Percentiles rank a stretch among this genome's conserved stretches.
These are phyloP conservation scores for Eupithecia dodoneata DNA, from an alignment of 2,888 invertebrate species.

Conservation along the genomic window DNA sequence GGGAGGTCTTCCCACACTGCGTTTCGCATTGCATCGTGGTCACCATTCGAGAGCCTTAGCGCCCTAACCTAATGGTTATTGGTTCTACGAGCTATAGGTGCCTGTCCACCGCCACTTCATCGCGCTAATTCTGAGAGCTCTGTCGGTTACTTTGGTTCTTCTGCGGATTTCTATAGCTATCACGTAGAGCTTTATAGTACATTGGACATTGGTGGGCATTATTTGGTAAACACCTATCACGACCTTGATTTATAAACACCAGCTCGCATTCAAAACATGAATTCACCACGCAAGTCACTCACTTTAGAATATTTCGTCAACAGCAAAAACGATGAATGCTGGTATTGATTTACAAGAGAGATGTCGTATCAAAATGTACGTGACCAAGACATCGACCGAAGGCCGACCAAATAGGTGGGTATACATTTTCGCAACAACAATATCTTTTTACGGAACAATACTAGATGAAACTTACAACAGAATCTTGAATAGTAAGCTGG, in stretches of 20 bases:
- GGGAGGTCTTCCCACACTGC: background rate
- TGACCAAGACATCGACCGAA: constrained; percentile 33
- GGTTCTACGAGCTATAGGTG: background rate
- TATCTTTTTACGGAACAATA: constrained; percentile 39
- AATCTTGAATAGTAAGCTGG: constrained; percentile 37
- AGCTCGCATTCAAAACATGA: background rate
- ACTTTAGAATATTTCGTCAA: constrained; percentile 12
- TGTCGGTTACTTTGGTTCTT: background rate
- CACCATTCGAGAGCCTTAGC: background rate
- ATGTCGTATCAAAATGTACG: constrained; percentile 23
- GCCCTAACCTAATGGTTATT: background rate
- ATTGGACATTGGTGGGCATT: background rate
- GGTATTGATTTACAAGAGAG: constrained; percentile 24
- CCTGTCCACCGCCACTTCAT: background rate
- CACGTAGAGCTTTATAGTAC: background rate
- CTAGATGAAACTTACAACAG: constrained; percentile 33
- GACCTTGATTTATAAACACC: background rate
- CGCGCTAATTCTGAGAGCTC: background rate
- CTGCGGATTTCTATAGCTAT: background rate
- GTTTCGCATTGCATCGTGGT: background rate
- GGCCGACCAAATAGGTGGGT: constrained; percentile 19
- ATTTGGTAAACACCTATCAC: background rate
- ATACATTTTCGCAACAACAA: constrained; percentile 26
- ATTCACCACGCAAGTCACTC: constrained; percentile 9
- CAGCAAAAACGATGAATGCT: constrained; percentile 19